Evolutionary conservation across 2,797 vertebrate species (phyloP).

Genomic region (Hoplostethus atlanticus): DNA sequence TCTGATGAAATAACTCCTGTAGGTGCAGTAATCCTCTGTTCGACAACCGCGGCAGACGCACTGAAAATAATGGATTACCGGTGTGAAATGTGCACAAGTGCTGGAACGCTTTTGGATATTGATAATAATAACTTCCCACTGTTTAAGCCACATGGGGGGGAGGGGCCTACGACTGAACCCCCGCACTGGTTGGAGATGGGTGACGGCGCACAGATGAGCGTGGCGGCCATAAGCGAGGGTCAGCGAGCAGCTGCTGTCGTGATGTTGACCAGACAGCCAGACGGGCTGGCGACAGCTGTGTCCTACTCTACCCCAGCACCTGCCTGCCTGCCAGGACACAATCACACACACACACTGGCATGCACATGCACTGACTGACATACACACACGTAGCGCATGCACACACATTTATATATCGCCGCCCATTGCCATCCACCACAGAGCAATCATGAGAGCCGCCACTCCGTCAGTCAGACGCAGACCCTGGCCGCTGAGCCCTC

Average conservation of each 20-base stretch:
- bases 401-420: background rate
- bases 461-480: constrained; percentile 48
- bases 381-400: constrained; percentile 7
- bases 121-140: constrained; percentile 60
- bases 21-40: constrained; percentile 75
- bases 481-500: constrained; percentile 47
- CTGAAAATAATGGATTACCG: constrained; percentile 69
- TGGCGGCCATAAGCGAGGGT: constrained; percentile 57
- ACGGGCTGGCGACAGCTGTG: constrained; percentile 76
- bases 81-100: constrained; percentile 62
- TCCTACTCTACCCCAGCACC: constrained; percentile 65
- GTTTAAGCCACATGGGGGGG: constrained; percentile 41
- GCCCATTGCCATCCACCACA: constrained; percentile 24
- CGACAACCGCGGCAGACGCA: constrained; percentile 55
- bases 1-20: constrained; percentile 73
- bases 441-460: constrained; percentile 39
- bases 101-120: constrained; percentile 71
- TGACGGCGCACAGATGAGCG: constrained; percentile 53
- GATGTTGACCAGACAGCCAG: constrained; percentile 74
- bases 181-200: constrained; percentile 43
- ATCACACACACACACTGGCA: background rate
- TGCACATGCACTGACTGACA: background rate
- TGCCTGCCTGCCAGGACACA: constrained; percentile 59
- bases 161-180: background rate
- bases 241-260: constrained; percentile 79